Evolutionary conservation across 1,140 invertebrate species (phyloP), one percentile per base, ranked within the genome.

Genomic region (Hirudo medicinalis): DNA sequence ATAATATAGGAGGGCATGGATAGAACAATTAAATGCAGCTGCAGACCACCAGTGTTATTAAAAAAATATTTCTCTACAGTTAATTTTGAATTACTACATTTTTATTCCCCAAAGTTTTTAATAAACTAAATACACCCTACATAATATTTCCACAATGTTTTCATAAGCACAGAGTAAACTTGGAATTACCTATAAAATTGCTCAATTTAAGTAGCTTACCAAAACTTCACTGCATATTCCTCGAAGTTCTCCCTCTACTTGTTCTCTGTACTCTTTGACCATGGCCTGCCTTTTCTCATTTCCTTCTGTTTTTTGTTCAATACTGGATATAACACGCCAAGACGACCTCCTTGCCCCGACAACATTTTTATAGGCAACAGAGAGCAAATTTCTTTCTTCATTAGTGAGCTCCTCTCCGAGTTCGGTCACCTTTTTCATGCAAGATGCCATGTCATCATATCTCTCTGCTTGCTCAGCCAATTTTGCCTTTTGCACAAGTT

Each of bases 311-410:
- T 78, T 80, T 32, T 77, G 92, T 87, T 97, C 93, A 81, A 97
- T 97, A 78, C 91, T 94, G 76, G 92, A 95, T 81, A 99, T 95
- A 79, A 98, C 93, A 79, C 95, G 87, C 94, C 94, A 98, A 78
- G 94, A 95, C 87, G 94, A 86, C 77, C 94, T 87, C 79, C 94
- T 87, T 76, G 94, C 92, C 73, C 95, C 95, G 73, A 99, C 94
- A 69, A 98, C 94, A 85, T 99, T 98, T 87, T 99, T 98, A 86
- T 97, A 98, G 76, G 94, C 95, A 77, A 97, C 93, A 72, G 94
- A 97, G 75, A 98, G 87, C 67, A 98, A 87, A 85, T 98, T 98
- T 78, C 95, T 87, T 84, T 97, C 94, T 69, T 81, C 80, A 55
- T 75, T 73, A 11, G 75, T 75, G 13, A 82, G 72, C 40, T 76